Base-by-base conservation (phyloP, 2,797 vertebrate species). In the Characodon lateralis region DNA sequence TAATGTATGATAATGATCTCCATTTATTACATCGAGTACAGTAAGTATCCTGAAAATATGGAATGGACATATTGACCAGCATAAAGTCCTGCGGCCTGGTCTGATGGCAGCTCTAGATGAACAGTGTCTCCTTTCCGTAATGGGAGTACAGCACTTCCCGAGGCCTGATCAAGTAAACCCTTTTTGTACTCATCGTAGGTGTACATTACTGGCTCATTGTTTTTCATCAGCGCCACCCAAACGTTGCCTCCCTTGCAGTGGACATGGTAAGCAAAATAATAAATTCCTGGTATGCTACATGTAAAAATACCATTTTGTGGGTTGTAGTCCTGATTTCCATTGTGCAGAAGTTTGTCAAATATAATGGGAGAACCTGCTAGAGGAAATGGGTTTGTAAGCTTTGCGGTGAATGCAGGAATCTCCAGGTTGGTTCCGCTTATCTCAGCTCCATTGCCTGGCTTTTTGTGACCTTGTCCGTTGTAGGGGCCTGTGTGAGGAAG, bases 181-280 rank as follows among this genome's bases (percentile, higher is more conserved):
- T 99, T 99, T 89, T 97, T 98, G 93, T 97, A 98, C 90, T 99
- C 98, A 0, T 99, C 98, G 0, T 99, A 99, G 0, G 98, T 99
- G 93, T 99, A 99, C 97, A 99, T 99, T 50, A 99, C 91, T 0
- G 98, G 97, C 90, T 99, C 97, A 31, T 96, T 97, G 95, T 99
- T 99, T 93, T 96, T 98, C 95, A 96, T 98, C 80, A 99, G 92
- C 0, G 97, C 98, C 81, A 99, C 97, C 98, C 98, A 99, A 72
- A 99, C 96, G 1, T 97, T 99, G 58, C 95, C 95, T 59, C 97
- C 98, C 94, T 99, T 99, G 92, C 98, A 99, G 94, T 99, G 97
- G 81, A 99, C 90, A 0, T 99, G 98, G 89, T 99, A 99, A 31
- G 95, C 95, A 26, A 99, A 99, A 90, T 99, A 99, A 91, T 99